Evolutionary conservation across 2,888 invertebrate species (phyloP).

Genomic region (Pheosia gnoma): DNA sequence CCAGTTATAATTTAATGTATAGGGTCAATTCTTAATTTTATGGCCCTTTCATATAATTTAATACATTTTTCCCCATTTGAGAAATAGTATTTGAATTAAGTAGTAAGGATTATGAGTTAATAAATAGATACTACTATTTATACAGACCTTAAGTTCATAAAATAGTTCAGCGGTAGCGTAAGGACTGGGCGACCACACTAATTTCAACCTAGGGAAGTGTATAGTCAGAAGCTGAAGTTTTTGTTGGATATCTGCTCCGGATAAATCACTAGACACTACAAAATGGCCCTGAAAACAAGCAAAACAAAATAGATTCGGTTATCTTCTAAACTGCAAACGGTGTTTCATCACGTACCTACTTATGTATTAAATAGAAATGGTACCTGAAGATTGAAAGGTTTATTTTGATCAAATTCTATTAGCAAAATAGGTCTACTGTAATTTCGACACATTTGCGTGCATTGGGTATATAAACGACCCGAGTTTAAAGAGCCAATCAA

Average conservation of each 20-base stretch:
- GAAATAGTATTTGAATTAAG: no score
- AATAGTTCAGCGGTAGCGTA: slow-evolving; percentile 98
- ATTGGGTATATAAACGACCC: slow-evolving; percentile 97
- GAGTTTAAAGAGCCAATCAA: slow-evolving; percentile 97
- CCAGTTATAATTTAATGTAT: not conserved
- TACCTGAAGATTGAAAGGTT: slow-evolving; percentile 95
- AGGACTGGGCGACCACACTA: slow-evolving; percentile 98
- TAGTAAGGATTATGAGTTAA: no score
- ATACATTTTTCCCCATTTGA: no score
- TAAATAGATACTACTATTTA: not conserved
- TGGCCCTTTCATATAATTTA: not conserved
- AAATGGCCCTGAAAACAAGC: slow-evolving; percentile 87
- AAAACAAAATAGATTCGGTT: no score
- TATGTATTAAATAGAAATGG: not conserved
- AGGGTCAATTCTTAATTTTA: not conserved
- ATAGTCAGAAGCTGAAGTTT: slow-evolving; percentile 96
- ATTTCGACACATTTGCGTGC: slow-evolving; percentile 95
- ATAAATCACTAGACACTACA: slow-evolving; percentile 90
- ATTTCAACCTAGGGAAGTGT: slow-evolving; percentile 95
- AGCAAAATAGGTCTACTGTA: slow-evolving; percentile 95
- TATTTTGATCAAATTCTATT: slow-evolving; percentile 98
- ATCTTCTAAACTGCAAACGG: no score
- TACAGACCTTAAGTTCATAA: slow-evolving; percentile 93
- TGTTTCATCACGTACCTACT: no score
- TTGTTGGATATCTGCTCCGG: slow-evolving; percentile 91